Conservation (phyloP, 2,113 vertebrate species). For the Hyperopisus bebe region DNA sequence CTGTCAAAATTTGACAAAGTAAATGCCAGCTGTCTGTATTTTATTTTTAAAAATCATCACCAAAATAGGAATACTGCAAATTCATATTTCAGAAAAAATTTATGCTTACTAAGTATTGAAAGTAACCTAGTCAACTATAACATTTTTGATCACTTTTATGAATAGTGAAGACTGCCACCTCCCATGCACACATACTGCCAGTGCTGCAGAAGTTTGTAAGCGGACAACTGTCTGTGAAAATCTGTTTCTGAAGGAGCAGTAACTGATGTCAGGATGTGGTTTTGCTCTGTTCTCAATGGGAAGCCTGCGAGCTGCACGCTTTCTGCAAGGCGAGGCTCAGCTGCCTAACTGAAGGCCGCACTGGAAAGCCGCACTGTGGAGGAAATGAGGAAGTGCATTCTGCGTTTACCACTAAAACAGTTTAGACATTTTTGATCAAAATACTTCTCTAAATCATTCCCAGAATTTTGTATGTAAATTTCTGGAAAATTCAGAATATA, state of each 20-base stretch:
- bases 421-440: not conserved
- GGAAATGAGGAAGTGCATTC: not conserved
- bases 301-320: slow-evolving; percentile 38
- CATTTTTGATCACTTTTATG: not conserved
- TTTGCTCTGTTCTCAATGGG: slow-evolving; percentile 42
- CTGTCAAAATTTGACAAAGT: not conserved
- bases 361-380: not conserved
- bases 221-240: not conserved
- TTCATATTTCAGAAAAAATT: not conserved
- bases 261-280: slow-evolving; percentile 67
- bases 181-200: not conserved
- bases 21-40: not conserved
- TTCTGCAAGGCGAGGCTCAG: slow-evolving; percentile 38
- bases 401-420: not conserved
- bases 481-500: not conserved
- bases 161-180: not conserved
- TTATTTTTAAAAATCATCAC: not conserved
- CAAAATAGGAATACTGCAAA: not conserved
- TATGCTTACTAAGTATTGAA: not conserved
- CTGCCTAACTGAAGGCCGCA: too few species aligned
- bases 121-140: not conserved
- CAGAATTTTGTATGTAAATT: not conserved
- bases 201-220: not conserved
- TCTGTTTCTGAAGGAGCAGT: slow-evolving; percentile 25
- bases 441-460: not conserved